Evolutionary conservation across 2,113 vertebrate species (phyloP).

Genomic region (Callipepla californica): DNA sequence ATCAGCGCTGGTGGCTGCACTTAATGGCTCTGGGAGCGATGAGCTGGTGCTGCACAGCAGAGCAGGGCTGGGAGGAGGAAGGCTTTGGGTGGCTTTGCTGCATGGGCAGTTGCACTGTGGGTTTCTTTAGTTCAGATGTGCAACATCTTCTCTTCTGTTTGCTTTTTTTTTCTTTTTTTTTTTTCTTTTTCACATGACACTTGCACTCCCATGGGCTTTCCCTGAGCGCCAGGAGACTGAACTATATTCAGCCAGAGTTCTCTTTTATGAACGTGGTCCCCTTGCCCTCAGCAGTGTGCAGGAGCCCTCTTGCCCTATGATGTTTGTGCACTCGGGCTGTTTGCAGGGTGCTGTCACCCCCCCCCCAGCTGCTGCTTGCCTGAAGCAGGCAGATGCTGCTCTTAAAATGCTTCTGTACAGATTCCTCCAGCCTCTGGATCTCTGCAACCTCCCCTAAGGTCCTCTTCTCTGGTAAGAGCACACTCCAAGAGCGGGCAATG

Average conservation of each 20-base stretch:
- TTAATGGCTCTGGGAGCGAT: background rate
- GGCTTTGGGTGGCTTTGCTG: background rate
- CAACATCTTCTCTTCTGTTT: accelerated
- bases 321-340: conserved; percentile 33
- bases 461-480: background rate
- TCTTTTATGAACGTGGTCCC: background rate
- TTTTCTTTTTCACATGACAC: background rate
- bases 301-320: background rate
- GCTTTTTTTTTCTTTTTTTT: background rate
- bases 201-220: background rate
- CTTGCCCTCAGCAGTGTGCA: background rate
- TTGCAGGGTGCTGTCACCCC: conserved; percentile 47
- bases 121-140: background rate
- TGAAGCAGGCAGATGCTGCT: conserved; percentile 14
- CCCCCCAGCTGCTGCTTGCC: background rate
- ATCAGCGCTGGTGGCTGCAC: background rate
- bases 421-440: background rate
- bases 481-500: background rate
- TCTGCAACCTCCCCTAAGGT: background rate
- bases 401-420: background rate
- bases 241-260: background rate
- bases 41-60: background rate
- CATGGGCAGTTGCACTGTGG: background rate
- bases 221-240: background rate
- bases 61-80: background rate